Percentiles rank a stretch among this genome's conserved stretches.
Evolutionary conservation across 2,888 invertebrate genomes (phyloP).

Genomic region (Papilio gigon): DNA sequence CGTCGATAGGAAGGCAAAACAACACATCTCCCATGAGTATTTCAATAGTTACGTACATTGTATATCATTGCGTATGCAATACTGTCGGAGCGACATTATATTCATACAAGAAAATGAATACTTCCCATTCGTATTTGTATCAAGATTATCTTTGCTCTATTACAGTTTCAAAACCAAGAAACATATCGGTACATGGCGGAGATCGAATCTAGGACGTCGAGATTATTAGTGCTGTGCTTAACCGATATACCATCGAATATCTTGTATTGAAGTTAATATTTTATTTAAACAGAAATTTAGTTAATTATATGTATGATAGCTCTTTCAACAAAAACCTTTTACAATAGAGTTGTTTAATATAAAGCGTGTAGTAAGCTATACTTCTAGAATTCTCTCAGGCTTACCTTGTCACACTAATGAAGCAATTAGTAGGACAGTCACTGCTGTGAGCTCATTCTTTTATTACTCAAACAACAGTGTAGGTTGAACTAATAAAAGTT

Average conservation of each 20-base stretch:
- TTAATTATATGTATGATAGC: no score
- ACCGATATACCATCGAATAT: no score
- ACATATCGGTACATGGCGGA: no score
- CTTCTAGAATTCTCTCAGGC: conserved; percentile 28
- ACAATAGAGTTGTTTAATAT: neutral
- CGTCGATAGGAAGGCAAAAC: neutral
- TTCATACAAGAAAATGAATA: neutral
- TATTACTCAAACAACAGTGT: neutral
- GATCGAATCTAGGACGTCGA: no score
- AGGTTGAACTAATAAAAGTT: conserved; percentile 5
- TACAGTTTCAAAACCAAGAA: no score
- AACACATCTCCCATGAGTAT: conserved; percentile 8
- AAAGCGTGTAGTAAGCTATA: conserved; percentile 27
- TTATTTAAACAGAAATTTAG: no score
- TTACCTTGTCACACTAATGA: conserved; percentile 33
- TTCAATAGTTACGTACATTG: no score
- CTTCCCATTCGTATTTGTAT: neutral
- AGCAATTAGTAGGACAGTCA: conserved; percentile 26
- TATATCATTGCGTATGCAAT: no score
- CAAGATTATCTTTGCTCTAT: neutral
- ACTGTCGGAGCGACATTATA: no score
- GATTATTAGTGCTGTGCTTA: no score
- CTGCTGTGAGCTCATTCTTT: conserved; percentile 15
- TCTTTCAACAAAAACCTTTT: neutral
- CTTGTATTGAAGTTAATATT: no score